Conservation (phyloP, 2,888 invertebrate genomes). For the Pasiphila rectangulata region DNA sequence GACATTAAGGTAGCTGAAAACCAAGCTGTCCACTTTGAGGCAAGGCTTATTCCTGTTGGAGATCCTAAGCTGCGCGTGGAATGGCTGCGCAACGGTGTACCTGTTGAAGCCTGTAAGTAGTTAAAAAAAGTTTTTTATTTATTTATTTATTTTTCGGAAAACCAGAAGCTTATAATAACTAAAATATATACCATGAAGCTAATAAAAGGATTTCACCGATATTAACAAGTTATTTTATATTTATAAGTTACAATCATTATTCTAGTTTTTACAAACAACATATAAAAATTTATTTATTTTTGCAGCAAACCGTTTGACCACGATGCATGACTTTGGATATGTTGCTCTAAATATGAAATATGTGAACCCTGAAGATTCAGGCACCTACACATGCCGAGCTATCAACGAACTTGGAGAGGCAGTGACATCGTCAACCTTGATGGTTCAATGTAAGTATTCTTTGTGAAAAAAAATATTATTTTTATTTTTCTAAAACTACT, state of each 20-base stretch:
- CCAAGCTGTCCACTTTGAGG: constrained; percentile 96
- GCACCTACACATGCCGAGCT: constrained; percentile 97
- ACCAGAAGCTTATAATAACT: too few species aligned
- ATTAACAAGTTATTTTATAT: too few species aligned
- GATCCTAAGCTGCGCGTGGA: constrained; percentile 95
- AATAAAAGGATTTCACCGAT: too few species aligned
- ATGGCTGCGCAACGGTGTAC: constrained; percentile 95
- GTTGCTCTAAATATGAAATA: constrained; percentile 97
- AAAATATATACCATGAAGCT: too few species aligned
- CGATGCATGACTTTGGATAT: constrained; percentile 99
- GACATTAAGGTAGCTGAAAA: constrained; percentile 93
- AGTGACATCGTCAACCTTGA: constrained; percentile 94
- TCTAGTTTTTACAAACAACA: background rate
- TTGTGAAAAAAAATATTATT: background rate
- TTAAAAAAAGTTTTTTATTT: too few species aligned
- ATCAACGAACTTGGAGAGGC: constrained; percentile 96
- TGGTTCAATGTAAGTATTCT: constrained; percentile 88
- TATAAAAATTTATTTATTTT: constrained; percentile 20
- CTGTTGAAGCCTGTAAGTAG: constrained; percentile 92
- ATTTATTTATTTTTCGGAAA: too few species aligned
- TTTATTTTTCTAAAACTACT: background rate
- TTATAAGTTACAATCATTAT: background rate
- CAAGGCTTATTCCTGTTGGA: constrained; percentile 95
- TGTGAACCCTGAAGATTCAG: constrained; percentile 96
- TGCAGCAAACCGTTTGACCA: constrained; percentile 92